A percentile compares a stretch with the other conserved stretches of the same genome.
Evolutionary conservation across 2,113 vertebrate genomes (phyloP).

Genomic region (Cromileptes altivelis): DNA sequence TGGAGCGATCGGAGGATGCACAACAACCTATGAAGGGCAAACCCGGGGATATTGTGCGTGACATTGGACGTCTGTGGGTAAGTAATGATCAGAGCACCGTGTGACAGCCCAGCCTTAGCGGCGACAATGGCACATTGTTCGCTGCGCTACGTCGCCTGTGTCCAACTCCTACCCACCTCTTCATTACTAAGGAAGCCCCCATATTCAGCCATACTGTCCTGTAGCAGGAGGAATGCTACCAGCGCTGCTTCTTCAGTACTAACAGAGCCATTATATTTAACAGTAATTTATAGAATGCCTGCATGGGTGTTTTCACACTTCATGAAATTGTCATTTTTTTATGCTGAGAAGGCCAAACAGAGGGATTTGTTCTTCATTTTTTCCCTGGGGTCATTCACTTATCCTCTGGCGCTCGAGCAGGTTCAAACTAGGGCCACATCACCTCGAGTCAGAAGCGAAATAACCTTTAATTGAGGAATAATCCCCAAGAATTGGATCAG

Average conservation of each 20-base stretch:
- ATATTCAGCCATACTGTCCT: constrained; percentile 39
- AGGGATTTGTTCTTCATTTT: constrained; percentile 40
- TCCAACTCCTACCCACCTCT: constrained; percentile 60
- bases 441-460: constrained; percentile 63
- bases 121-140: constrained; percentile 69
- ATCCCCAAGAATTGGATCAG: constrained; percentile 70
- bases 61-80: constrained; percentile 74
- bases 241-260: constrained; percentile 38
- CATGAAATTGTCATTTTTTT: constrained; percentile 56
- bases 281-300: constrained; percentile 54
- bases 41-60: constrained; percentile 77
- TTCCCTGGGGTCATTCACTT: constrained; percentile 61
- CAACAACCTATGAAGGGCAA: constrained; percentile 81
- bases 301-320: constrained; percentile 64
- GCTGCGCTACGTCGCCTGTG: constrained; percentile 48
- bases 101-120: constrained; percentile 60
- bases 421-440: constrained; percentile 73
- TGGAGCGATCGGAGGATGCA: constrained; percentile 70
- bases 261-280: constrained; percentile 61
- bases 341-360: constrained; percentile 56
- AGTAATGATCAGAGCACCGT: constrained; percentile 73
- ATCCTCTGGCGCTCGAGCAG: constrained; percentile 54
- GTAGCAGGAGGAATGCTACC: constrained; percentile 18
- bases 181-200: constrained; percentile 61
- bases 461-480: constrained; percentile 78